These are phyloP conservation scores for Hypolimnas misippus DNA, from an alignment of 2,888 invertebrate species.

Conservation along the genomic window DNA sequence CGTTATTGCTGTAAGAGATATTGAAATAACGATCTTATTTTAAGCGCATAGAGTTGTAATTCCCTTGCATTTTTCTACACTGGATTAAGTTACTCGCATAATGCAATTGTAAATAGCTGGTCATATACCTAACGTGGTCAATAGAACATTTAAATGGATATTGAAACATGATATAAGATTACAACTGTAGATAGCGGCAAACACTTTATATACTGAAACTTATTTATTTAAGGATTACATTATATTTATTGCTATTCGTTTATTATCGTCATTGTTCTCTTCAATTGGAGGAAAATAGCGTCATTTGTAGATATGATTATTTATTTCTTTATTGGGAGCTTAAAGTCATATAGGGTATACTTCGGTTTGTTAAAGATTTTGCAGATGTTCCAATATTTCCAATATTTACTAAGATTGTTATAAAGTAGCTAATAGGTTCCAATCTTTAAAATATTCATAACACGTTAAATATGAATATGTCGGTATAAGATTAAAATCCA, in stretches of 20 bases:
- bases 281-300: background rate
- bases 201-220: slow-evolving; percentile 26
- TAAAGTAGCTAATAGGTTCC: too few species aligned
- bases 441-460: too few species aligned
- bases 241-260: slow-evolving; percentile 4
- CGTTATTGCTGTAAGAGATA: slow-evolving; percentile 32
- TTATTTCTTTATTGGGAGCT: background rate
- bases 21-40: slow-evolving; percentile 28
- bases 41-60: slow-evolving; percentile 4
- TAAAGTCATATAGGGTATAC: too few species aligned
- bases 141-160: slow-evolving; percentile 44
- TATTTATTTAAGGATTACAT: slow-evolving; percentile 7
- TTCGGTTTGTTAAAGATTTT: too few species aligned
- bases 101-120: slow-evolving; percentile 41
- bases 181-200: slow-evolving; percentile 39
- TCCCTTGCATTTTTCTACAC: background rate
- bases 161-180: slow-evolving; percentile 42
- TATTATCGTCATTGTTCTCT: slow-evolving; percentile 1
- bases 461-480: too few species aligned
- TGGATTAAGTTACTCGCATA: slow-evolving; percentile 46
- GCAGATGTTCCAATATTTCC: too few species aligned
- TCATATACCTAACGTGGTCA: slow-evolving; percentile 36
- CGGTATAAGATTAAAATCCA: too few species aligned
- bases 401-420: too few species aligned
- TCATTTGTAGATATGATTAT: background rate